Evolutionary conservation across 2,888 invertebrate genomes (phyloP).

Genomic region (Tanypteryx hageni): DNA sequence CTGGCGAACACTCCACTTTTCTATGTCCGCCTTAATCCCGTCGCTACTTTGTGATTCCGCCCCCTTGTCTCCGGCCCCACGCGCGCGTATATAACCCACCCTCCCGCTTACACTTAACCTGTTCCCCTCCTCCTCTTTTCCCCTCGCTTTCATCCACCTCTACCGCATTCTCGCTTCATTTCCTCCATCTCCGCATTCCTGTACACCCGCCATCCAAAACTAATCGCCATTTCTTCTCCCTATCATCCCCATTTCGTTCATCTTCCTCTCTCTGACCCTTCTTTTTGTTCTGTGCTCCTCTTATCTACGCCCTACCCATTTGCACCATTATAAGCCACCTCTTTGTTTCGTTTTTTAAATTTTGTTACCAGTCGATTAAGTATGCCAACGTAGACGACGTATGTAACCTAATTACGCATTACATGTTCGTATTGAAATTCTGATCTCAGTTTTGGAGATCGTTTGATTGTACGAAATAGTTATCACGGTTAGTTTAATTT

Average conservation of each 20-base stretch:
- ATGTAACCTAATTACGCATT: too few relatives aligned
- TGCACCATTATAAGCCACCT: too few relatives aligned
- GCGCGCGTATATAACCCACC: too few relatives aligned
- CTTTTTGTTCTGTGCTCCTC: too few relatives aligned
- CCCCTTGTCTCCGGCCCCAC: neutral
- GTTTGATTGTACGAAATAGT: too few relatives aligned
- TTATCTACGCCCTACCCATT: too few relatives aligned
- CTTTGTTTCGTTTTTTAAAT: too few relatives aligned
- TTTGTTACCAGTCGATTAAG: too few relatives aligned
- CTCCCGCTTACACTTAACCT: slow-evolving; percentile 15
- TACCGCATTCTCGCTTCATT: neutral
- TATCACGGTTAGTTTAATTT: too few relatives aligned
- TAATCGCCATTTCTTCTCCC: neutral
- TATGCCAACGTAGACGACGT: too few relatives aligned
- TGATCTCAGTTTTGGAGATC: too few relatives aligned
- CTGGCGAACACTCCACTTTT: neutral
- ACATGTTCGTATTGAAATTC: too few relatives aligned
- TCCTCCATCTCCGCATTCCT: neutral
- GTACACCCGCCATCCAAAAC: neutral
- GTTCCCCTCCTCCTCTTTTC: neutral
- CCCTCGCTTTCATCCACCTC: neutral
- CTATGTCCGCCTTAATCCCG: neutral
- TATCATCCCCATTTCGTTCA: neutral
- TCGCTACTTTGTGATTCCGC: neutral
- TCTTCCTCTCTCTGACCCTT: neutral